A percentile compares a stretch with the other conserved stretches of the same genome.
phyloP scores from a whole-genome alignment of 2,113 vertebrate genomes.

The Macrotus californicus region DNA sequence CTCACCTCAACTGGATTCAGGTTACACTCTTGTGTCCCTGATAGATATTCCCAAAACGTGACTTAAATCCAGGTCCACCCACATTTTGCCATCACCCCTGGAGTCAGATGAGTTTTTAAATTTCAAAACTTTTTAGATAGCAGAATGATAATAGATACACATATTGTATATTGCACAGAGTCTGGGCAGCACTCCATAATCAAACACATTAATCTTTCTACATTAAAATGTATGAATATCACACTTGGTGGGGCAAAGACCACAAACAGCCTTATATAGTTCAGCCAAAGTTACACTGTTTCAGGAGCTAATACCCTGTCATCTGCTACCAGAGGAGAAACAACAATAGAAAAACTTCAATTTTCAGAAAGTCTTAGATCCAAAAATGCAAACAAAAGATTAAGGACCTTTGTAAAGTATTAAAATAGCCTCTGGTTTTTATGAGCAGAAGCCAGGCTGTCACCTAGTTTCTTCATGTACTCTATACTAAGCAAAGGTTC shows the following conservation, averaged over 20 bases:
- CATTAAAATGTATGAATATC: neutral
- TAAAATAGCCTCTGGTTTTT: neutral
- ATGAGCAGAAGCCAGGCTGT: neutral
- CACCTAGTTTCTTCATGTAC: neutral
- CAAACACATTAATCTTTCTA: neutral
- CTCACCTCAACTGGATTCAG: neutral
- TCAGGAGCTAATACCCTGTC: rapidly evolving
- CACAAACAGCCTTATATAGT: too few species aligned
- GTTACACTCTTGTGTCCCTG: neutral
- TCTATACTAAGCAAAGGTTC: too few species aligned
- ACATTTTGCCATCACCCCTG: neutral
- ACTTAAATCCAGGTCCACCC: neutral
- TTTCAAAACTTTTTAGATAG: neutral
- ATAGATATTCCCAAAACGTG: neutral
- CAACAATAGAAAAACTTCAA: neutral
- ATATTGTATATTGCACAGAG: rapidly evolving
- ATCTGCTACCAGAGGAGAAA: too few species aligned
- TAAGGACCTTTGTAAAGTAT: neutral
- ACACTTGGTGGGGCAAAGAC: neutral
- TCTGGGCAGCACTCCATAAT: neutral
- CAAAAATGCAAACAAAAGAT: neutral
- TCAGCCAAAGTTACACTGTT: neutral
- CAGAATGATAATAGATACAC: neutral
- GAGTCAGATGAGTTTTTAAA: neutral
- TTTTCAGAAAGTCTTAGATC: neutral